These are phyloP conservation scores for Cyphomyrmex costatus DNA, from an alignment of 1,140 invertebrate species.

Conservation along the genomic window DNA sequence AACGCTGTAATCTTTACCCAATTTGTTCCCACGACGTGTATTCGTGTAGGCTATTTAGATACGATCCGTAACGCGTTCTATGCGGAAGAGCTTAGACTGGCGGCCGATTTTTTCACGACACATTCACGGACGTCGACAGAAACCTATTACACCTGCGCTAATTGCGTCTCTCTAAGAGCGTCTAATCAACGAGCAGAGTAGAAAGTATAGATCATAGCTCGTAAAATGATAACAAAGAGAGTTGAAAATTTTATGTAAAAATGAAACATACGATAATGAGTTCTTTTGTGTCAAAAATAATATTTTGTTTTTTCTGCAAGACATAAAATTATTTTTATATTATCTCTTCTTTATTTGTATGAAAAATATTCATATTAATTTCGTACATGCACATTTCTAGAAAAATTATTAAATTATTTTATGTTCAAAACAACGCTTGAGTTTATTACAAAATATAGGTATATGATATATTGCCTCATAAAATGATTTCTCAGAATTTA, in stretches of 20 bases:
- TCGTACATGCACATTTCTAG: neutral
- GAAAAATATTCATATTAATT: neutral
- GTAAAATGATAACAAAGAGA: slow-evolving; percentile 8
- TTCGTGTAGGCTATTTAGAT: neutral
- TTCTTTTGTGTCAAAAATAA: neutral
- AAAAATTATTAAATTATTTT: neutral
- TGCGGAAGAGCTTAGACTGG: slow-evolving; percentile 18
- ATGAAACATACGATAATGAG: neutral
- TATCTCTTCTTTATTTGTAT: neutral
- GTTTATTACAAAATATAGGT: neutral
- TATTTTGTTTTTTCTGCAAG: neutral
- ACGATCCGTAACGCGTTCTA: neutral
- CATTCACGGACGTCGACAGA: slow-evolving; percentile 29
- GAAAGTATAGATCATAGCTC: slow-evolving; percentile 10
- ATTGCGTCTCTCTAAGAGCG: slow-evolving; percentile 39
- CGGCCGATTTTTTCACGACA: slow-evolving; percentile 16
- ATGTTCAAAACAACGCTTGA: neutral
- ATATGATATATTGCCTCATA: neutral
- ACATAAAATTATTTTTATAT: neutral
- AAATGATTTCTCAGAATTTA: neutral
- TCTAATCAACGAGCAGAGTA: slow-evolving; percentile 52
- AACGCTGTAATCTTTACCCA: slow-evolving; percentile 43
- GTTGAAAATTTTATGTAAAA: neutral
- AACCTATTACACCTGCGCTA: slow-evolving; percentile 43
- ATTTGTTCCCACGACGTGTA: slow-evolving; percentile 46